Evolutionary conservation across 2,113 vertebrate species (phyloP).

Genomic region (Mystacornis crossleyi): DNA sequence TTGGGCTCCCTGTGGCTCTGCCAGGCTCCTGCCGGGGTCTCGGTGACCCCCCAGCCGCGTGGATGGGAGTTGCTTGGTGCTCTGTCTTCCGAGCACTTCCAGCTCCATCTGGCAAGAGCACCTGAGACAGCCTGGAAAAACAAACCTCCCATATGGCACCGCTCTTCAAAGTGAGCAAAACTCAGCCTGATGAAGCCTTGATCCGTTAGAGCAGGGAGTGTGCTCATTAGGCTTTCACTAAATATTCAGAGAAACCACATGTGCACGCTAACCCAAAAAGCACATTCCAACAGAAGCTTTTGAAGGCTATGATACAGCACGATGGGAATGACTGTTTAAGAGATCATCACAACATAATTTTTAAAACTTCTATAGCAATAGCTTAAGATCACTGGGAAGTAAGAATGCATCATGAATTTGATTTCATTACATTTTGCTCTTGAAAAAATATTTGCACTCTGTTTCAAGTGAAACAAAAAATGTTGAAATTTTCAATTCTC

Average conservation of each 20-base stretch:
- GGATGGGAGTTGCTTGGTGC: neutral
- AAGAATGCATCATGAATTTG: neutral
- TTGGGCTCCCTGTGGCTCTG: neutral
- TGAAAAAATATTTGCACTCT: neutral
- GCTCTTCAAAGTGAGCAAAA: constrained; percentile 5
- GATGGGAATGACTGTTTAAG: neutral
- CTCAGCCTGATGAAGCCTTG: neutral
- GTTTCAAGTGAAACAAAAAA: neutral
- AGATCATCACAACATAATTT: neutral
- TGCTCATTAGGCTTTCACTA: neutral
- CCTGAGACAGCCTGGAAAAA: neutral
- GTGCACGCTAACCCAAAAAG: neutral
- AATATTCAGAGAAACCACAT: neutral
- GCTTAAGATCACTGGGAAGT: neutral
- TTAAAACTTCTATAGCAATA: neutral
- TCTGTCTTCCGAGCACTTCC: neutral
- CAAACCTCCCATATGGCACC: constrained; percentile 5
- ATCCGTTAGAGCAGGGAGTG: neutral
- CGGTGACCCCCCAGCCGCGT: rapidly evolving
- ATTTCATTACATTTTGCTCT: neutral
- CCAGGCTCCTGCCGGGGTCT: neutral
- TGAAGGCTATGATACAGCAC: rapidly evolving
- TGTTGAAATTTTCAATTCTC: neutral
- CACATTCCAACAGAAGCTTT: neutral
- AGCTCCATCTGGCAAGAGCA: constrained; percentile 30